These are phyloP conservation scores for Acanthiza pusilla DNA, from an alignment of 2,797 vertebrate species.

Conservation along the genomic window DNA sequence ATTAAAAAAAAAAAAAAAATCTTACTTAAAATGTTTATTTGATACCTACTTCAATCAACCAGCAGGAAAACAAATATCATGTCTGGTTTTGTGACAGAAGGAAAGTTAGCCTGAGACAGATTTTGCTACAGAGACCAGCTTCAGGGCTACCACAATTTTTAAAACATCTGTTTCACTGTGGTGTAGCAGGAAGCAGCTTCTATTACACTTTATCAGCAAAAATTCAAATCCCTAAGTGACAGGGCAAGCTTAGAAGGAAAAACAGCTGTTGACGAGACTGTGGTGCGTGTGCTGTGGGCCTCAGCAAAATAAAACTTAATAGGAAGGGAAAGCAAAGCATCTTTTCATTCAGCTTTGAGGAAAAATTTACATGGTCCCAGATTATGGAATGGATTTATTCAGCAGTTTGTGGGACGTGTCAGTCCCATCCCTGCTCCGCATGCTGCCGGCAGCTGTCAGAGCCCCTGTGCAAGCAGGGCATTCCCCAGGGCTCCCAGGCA, in stretches of 20 bases:
- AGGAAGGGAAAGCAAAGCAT: constrained; percentile 17
- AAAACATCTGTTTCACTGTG: constrained; percentile 31
- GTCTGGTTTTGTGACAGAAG: neutral
- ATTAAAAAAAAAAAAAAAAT: neutral
- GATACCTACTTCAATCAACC: neutral
- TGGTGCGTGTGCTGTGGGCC: neutral
- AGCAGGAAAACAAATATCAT: neutral
- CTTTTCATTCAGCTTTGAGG: constrained; percentile 5
- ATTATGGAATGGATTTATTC: neutral
- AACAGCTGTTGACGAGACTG: constrained; percentile 18
- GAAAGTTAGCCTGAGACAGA: neutral
- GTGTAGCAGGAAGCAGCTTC: constrained; percentile 43
- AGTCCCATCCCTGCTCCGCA: neutral
- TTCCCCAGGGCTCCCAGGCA: neutral
- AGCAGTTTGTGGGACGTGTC: neutral
- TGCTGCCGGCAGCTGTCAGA: neutral
- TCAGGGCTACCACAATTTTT: neutral
- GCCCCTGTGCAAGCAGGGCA: neutral
- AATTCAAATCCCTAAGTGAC: constrained; percentile 38
- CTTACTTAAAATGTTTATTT: neutral
- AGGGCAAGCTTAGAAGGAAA: constrained; percentile 38
- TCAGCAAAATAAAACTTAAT: constrained; percentile 22
- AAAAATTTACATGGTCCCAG: neutral
- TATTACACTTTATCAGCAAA: constrained; percentile 61
- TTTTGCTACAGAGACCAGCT: neutral